These are phyloP conservation scores for Drosophila pandora DNA, from an alignment of 1,140 invertebrate species.

Conservation along the genomic window DNA sequence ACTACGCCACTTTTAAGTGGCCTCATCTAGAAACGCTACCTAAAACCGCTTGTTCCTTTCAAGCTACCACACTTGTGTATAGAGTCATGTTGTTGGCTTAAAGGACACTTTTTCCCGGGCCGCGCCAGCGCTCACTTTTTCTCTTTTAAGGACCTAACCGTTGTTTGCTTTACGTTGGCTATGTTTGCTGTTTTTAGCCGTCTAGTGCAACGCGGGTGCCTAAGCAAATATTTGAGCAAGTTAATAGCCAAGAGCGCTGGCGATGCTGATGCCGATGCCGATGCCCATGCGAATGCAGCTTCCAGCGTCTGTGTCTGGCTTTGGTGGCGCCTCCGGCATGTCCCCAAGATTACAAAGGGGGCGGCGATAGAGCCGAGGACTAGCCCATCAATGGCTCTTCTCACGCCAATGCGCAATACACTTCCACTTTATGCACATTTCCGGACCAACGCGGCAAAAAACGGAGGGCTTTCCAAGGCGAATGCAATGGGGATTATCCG, in stretches of 20 bases:
- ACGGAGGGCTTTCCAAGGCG: not conserved
- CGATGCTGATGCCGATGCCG: slow-evolving; percentile 39
- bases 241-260: slow-evolving; percentile 75
- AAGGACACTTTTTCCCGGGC: slow-evolving; percentile 32
- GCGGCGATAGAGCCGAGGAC: not conserved
- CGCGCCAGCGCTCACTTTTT: slow-evolving; percentile 36
- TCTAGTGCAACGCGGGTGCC: slow-evolving; percentile 66
- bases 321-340: slow-evolving; percentile 36
- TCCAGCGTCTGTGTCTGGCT: slow-evolving; percentile 52
- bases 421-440: slow-evolving; percentile 81
- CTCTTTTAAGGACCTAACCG: slow-evolving; percentile 23
- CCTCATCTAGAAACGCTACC: slow-evolving; percentile 1
- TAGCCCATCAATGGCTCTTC: slow-evolving; percentile 41
- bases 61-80: slow-evolving; percentile 18
- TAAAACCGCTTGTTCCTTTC: slow-evolving; percentile 22
- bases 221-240: slow-evolving; percentile 74
- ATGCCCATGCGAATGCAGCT: slow-evolving; percentile 27
- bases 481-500: no score
- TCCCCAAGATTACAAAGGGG: slow-evolving; percentile 12
- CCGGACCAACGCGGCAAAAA: slow-evolving; percentile 54
- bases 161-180: slow-evolving; percentile 58
- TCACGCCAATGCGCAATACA: slow-evolving; percentile 67
- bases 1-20: not conserved
- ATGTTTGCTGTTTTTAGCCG: slow-evolving; percentile 59
- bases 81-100: slow-evolving; percentile 44